Conservation (phyloP, 2,888 invertebrate species). For the Eutolmus rufibarbis region DNA sequence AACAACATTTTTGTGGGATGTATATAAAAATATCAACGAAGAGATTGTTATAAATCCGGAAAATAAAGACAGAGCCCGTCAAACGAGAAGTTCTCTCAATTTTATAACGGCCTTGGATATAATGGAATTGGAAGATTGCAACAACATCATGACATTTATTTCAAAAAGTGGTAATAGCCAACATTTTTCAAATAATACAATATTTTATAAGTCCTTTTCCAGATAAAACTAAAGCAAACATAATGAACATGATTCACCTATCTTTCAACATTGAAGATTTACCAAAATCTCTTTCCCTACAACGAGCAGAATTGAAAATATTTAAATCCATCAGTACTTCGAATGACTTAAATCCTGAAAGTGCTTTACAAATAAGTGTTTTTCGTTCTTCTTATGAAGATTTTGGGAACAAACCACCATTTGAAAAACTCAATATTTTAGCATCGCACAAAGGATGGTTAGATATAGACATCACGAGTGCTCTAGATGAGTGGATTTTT, state of each 20-base stretch:
- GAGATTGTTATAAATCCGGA: constrained; percentile 51
- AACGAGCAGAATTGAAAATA: constrained; percentile 84
- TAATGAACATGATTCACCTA: constrained; percentile 58
- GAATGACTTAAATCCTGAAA: constrained; percentile 43
- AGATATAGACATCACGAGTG: constrained; percentile 80
- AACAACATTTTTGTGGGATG: constrained; percentile 84
- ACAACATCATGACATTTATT: constrained; percentile 88
- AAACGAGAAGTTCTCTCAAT: constrained; percentile 65
- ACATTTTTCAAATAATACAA: background rate
- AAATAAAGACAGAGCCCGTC: constrained; percentile 65
- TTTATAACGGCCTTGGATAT: constrained; percentile 79
- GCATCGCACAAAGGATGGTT: constrained; percentile 82
- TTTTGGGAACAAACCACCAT: background rate
- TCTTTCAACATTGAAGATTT: constrained; percentile 92
- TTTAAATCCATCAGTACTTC: constrained; percentile 66
- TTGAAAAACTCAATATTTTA: constrained; percentile 71
- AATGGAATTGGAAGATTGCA: constrained; percentile 84
- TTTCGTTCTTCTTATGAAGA: background rate
- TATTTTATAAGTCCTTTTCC: constrained; percentile 58
- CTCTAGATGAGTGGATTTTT: constrained; percentile 79
- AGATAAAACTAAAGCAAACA: constrained; percentile 65
- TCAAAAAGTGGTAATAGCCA: constrained; percentile 76
- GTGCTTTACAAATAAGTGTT: constrained; percentile 42
- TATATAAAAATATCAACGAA: constrained; percentile 79
- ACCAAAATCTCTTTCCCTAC: constrained; percentile 76